Conservation (phyloP, 2,113 vertebrate species). For the Saccopteryx bilineata region DNA sequence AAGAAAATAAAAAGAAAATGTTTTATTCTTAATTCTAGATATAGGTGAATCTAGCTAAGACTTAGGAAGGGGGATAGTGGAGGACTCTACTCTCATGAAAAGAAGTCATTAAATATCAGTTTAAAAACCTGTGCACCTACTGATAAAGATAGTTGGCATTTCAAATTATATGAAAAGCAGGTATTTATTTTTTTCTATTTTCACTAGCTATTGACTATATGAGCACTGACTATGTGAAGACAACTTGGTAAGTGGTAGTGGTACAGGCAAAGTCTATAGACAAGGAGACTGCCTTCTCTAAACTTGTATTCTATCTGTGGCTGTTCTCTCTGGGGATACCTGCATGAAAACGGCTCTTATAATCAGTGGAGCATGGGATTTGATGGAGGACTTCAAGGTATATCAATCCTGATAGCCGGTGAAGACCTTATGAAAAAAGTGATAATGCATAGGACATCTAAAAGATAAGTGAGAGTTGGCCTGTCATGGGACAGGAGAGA, state of each 20-base stretch:
- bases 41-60: neutral
- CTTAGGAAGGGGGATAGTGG: fast-evolving
- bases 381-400: neutral
- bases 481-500: fast-evolving
- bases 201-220: neutral
- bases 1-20: neutral
- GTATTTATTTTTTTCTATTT: neutral
- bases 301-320: neutral
- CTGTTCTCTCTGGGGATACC: neutral
- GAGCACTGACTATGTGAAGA: neutral
- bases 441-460: fast-evolving
- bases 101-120: neutral
- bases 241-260: neutral
- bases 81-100: neutral
- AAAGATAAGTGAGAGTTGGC: neutral
- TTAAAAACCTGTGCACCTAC: neutral
- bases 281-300: neutral
- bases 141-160: neutral
- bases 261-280: fast-evolving
- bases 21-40: neutral
- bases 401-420: neutral
- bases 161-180: neutral
- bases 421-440: neutral
- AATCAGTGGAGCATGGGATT: neutral
- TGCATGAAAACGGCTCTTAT: neutral